Base-by-base conservation (phyloP, 30 jellyfish, hydroid and myxozoan species). In the Cassiopea xamachana region DNA sequence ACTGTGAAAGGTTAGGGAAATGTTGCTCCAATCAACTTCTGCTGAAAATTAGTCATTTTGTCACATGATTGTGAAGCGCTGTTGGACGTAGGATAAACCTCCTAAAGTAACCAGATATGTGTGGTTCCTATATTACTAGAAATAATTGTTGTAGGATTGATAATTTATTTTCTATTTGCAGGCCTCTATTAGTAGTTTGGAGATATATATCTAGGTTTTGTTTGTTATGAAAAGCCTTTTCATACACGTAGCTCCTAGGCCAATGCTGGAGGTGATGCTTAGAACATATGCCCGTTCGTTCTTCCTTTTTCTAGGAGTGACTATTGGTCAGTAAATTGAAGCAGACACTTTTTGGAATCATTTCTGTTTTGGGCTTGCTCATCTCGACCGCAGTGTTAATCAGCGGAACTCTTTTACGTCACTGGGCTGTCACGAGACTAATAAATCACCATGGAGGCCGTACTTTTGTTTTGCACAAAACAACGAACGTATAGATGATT, bases 361-460 rank as follows among this genome's bases (percentile, higher is more conserved):
- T 55, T 3, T 55, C 10, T 55, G 7, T 10, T 10, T 55, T 55
- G 7, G 64, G 10, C 64, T 55, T 6, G 64, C 64, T 55, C 74
- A 64, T 5, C 43, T 64, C 27, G 74, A 64, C 74, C 74, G 27
- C 74, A 64, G n/a, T n/a, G 4, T 71, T 71, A 43, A 71, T 18
- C 80, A 8, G 80, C 55, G 80, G 80, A 19, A 71, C 27, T 71
- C 50, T 19, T 19, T 55, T 71, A 8, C 51, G 80, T 71, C 80
- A 71, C 55, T 7, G 27, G 13, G 14, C 80, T 43, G 80, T 71
- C 80, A 71, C 55, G 80, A 71, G 80, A 43, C 80, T 15, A 1
- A 27, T 14, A 2, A 2, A 19, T 67, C 43, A 67, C 76, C 43
- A 16, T 71, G 5, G 58, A 71, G 18, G 80, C 47, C 80, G 14